These are phyloP conservation scores for Bruchidius siliquastri DNA, from an alignment of 2,888 invertebrate genomes.

Conservation along the genomic window DNA sequence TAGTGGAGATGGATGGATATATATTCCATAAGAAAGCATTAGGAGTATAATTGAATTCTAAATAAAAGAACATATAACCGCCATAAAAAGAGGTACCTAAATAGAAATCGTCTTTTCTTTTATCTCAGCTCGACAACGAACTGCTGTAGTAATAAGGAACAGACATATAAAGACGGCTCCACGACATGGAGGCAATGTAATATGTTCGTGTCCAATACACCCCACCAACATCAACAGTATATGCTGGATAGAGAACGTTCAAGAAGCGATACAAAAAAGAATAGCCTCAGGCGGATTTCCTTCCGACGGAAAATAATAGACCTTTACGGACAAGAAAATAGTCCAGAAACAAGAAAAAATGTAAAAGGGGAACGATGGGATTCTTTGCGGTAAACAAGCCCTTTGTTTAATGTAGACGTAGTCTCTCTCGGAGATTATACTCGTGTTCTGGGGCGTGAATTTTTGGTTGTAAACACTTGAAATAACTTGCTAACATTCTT, in stretches of 20 bases:
- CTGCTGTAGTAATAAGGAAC: not conserved
- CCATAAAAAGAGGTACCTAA: not conserved
- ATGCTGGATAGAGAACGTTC: not conserved
- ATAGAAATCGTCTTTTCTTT: not conserved
- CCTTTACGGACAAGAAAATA: not conserved
- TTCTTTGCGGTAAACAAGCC: not conserved
- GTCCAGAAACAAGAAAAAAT: not conserved
- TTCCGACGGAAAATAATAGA: not conserved
- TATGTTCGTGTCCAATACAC: not conserved
- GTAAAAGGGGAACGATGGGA: not conserved
- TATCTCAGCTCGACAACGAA: not conserved
- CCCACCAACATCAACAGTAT: not conserved
- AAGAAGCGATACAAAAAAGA: not conserved
- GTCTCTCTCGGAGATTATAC: not conserved
- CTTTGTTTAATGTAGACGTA: not conserved
- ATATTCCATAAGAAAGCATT: too few species aligned
- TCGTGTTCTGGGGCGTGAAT: not conserved
- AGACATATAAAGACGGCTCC: not conserved
- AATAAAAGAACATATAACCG: too few species aligned
- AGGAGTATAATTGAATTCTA: too few species aligned
- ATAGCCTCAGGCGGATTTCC: not conserved
- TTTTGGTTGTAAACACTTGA: not conserved
- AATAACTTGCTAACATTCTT: not conserved
- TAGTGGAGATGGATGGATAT: too few species aligned
- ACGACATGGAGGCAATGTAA: not conserved